Conservation (phyloP, 2,888 invertebrate species). For the Eulithis testata region DNA sequence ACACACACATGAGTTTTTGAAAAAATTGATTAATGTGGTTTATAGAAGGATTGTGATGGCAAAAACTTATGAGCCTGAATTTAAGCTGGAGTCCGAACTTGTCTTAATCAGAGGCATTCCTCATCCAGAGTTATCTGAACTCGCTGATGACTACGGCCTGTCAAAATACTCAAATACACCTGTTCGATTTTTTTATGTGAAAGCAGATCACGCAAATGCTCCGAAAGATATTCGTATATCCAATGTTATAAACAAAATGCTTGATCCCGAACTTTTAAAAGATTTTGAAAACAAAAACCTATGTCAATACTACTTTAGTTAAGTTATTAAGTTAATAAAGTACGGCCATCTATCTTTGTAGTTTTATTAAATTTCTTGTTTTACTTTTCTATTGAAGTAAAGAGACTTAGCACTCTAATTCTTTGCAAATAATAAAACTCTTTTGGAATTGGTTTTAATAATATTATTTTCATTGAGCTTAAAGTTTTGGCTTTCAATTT, state of each 20-base stretch:
- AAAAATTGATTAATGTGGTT: conserved; percentile 37
- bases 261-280: conserved; percentile 41
- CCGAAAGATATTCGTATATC: conserved; percentile 46
- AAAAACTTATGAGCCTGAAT: conserved; percentile 45
- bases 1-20: conserved; percentile 41
- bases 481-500: too few relatives aligned
- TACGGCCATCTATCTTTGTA: conserved; percentile 1
- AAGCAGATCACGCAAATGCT: conserved; percentile 46
- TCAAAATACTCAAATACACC: conserved; percentile 46
- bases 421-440: too few relatives aligned
- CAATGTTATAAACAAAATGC: conserved; percentile 48
- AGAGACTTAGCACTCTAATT: too few relatives aligned
- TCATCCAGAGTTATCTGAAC: conserved; percentile 40
- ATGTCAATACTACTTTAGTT: conserved; percentile 6
- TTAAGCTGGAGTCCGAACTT: conserved; percentile 49
- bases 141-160: conserved; percentile 49
- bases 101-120: conserved; percentile 50
- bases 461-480: too few relatives aligned
- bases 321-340: conserved; percentile 9
- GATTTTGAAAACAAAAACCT: conserved; percentile 27
- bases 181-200: conserved; percentile 45
- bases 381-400: too few relatives aligned
- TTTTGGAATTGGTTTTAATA: too few relatives aligned
- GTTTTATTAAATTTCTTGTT: background rate
- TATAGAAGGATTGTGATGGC: conserved; percentile 48